Evolutionary conservation across 1,140 invertebrate species (phyloP).

Genomic region (Tribolium madens): DNA sequence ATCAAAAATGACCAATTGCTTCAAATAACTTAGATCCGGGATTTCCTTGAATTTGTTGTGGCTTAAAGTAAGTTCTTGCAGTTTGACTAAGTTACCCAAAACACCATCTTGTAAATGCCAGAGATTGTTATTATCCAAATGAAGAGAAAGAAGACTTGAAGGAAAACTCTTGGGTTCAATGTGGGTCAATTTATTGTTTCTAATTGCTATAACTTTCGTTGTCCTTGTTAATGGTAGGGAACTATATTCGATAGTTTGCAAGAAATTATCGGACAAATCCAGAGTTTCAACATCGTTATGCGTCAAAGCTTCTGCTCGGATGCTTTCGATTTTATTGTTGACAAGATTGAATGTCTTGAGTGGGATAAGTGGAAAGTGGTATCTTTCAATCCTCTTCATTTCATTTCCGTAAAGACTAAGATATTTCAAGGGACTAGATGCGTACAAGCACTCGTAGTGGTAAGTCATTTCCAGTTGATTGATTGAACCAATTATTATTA

Average conservation of each 20-base stretch:
- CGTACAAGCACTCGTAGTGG: not conserved
- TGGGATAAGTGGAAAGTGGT: not conserved
- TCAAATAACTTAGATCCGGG: not conserved
- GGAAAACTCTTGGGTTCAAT: constrained; percentile 8
- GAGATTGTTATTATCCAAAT: constrained; percentile 15
- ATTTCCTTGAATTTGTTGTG: constrained; percentile 9
- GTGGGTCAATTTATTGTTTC: constrained; percentile 7
- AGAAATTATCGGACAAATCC: constrained; percentile 2
- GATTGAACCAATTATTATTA: not conserved
- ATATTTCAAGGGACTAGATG: not conserved
- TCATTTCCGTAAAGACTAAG: constrained; percentile 1
- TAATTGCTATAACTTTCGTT: not conserved
- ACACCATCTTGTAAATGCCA: not conserved
- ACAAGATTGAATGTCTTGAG: constrained; percentile 4
- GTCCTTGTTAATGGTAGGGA: not conserved
- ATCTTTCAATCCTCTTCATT: not conserved
- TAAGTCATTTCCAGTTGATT: not conserved
- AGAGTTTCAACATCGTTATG: not conserved
- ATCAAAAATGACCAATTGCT: constrained; percentile 6
- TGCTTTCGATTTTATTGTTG: constrained; percentile 19
- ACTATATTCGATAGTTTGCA: not conserved
- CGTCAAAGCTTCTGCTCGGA: not conserved
- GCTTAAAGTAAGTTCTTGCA: constrained; percentile 2
- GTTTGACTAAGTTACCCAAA: not conserved
- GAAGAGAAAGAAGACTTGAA: not conserved